These are phyloP conservation scores for Phyllostomus discolor DNA, from an alignment of 2,113 vertebrate species.

Conservation along the genomic window DNA sequence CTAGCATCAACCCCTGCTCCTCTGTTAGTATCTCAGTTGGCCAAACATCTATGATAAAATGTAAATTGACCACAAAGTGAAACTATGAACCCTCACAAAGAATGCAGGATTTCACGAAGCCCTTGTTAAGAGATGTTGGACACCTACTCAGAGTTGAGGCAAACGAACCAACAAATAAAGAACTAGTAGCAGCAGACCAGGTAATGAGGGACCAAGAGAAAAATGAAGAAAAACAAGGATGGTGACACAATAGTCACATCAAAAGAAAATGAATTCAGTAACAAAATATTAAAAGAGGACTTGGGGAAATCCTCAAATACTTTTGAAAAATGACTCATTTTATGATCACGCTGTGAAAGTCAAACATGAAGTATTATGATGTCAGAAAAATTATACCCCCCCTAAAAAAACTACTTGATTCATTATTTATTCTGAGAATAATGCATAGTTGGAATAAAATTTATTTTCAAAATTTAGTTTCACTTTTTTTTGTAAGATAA, in stretches of 20 bases:
- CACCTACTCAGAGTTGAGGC: background rate
- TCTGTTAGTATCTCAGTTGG: background rate
- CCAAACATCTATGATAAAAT: background rate
- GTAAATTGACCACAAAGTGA: background rate
- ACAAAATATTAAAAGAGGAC: slow-evolving; percentile 44
- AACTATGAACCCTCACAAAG: background rate
- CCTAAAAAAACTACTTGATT: background rate
- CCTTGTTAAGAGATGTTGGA: background rate
- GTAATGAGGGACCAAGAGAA: background rate
- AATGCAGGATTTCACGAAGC: background rate
- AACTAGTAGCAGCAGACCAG: background rate
- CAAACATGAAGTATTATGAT: slow-evolving; percentile 31
- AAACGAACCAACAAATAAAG: background rate
- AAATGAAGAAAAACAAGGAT: slow-evolving; percentile 33
- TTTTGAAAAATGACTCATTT: slow-evolving; percentile 43
- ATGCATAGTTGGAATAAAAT: slow-evolving; percentile 33
- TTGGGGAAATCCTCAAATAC: slow-evolving; percentile 48
- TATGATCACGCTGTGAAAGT: slow-evolving; percentile 38
- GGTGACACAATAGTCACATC: slow-evolving; percentile 32
- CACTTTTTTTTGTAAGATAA: background rate
- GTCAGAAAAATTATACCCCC: slow-evolving; percentile 6
- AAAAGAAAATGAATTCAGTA: slow-evolving; percentile 50
- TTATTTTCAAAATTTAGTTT: slow-evolving; percentile 21
- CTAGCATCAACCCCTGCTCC: background rate
- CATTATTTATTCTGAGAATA: slow-evolving; percentile 34